These are phyloP conservation scores for Polia nebulosa DNA, from an alignment of 2,888 invertebrate species.

Conservation along the genomic window DNA sequence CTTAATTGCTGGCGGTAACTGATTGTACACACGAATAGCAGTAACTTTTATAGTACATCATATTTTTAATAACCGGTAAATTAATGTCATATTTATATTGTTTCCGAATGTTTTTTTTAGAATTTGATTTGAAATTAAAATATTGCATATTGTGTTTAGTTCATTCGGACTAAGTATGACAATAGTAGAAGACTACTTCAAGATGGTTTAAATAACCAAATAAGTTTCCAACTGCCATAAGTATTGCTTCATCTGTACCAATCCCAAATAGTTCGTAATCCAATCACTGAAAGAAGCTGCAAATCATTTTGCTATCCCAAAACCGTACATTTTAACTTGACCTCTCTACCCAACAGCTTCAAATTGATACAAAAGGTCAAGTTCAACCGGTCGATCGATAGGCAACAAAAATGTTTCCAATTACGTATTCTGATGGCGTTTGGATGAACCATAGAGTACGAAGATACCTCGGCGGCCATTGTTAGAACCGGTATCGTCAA, in stretches of 20 bases:
- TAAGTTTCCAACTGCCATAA: constrained; percentile 5
- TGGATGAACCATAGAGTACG: constrained; percentile 3
- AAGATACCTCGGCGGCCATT: background rate
- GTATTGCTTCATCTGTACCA: constrained; percentile 21
- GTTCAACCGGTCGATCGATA: constrained; percentile 26
- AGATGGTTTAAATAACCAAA: background rate
- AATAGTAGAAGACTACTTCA: background rate
- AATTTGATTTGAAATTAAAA: too few species aligned
- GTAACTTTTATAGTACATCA: too few species aligned
- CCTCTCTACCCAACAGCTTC: background rate
- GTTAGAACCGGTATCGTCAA: background rate
- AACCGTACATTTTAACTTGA: background rate
- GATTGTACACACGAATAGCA: too few species aligned
- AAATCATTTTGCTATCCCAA: constrained; percentile 52
- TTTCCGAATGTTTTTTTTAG: too few species aligned
- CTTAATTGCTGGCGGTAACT: too few species aligned
- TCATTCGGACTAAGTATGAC: background rate
- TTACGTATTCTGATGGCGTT: constrained; percentile 61
- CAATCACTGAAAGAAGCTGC: constrained; percentile 44
- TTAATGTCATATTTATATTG: too few species aligned
- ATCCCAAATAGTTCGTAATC: constrained; percentile 45
- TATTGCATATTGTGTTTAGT: too few species aligned
- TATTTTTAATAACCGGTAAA: too few species aligned
- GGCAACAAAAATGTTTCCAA: constrained; percentile 55
- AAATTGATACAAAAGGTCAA: constrained; percentile 11